These are phyloP conservation scores for Tor tambroides DNA, from an alignment of 2,113 vertebrate species.

Conservation along the genomic window DNA sequence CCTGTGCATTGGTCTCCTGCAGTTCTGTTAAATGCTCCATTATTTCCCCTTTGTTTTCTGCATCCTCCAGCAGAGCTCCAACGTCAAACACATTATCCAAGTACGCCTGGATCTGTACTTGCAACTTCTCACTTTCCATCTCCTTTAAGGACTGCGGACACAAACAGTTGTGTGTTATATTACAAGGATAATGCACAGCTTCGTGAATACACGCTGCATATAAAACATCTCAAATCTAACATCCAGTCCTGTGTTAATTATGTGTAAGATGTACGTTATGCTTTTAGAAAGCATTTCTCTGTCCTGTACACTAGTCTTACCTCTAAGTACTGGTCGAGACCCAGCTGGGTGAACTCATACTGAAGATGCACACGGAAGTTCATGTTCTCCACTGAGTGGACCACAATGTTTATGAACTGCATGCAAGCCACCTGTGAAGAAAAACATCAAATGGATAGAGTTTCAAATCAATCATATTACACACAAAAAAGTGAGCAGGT, in stretches of 20 bases:
- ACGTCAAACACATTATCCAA: slow-evolving; percentile 96
- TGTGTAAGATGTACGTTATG: neutral
- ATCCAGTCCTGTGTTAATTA: too few species aligned
- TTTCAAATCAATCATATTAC: neutral
- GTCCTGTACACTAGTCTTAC: slow-evolving; percentile 68
- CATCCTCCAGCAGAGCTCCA: slow-evolving; percentile 90
- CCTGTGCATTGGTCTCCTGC: slow-evolving; percentile 83
- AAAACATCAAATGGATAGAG: neutral
- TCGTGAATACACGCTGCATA: neutral
- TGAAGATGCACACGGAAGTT: slow-evolving; percentile 97
- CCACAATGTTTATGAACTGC: slow-evolving; percentile 99
- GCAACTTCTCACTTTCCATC: slow-evolving; percentile 94
- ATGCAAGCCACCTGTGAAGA: slow-evolving; percentile 91
- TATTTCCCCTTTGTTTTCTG: slow-evolving; percentile 86
- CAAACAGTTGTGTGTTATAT: neutral
- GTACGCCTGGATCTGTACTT: slow-evolving; percentile 98
- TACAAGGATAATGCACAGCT: neutral
- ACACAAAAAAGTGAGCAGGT: neutral
- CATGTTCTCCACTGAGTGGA: slow-evolving; percentile 99
- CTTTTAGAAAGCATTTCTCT: neutral
- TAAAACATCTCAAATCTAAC: neutral
- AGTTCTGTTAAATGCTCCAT: slow-evolving; percentile 90
- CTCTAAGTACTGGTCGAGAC: slow-evolving; percentile 91
- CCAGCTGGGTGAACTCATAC: slow-evolving; percentile 92
- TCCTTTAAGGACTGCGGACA: slow-evolving; percentile 79